These are phyloP conservation scores for Hoplostethus mediterraneus DNA, from an alignment of 2,797 vertebrate species.

Conservation along the genomic window DNA sequence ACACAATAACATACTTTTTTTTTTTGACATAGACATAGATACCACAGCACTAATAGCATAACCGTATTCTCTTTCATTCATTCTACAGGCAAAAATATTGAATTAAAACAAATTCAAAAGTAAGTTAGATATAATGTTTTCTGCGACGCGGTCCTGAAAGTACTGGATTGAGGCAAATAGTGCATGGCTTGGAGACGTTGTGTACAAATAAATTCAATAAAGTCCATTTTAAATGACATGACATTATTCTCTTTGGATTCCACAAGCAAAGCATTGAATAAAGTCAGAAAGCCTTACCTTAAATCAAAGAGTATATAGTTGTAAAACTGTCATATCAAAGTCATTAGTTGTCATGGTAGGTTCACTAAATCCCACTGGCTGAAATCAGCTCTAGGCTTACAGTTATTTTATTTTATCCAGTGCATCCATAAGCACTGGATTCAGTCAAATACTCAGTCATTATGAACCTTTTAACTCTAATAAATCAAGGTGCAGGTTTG, in stretches of 20 bases:
- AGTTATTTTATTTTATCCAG: constrained; percentile 15
- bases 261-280: constrained; percentile 70
- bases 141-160: constrained; percentile 71
- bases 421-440: no score
- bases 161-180: constrained; percentile 66
- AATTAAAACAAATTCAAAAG: constrained; percentile 78
- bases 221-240: constrained; percentile 25
- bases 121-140: constrained; percentile 75
- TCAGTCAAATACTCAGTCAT: background rate
- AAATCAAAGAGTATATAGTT: constrained; percentile 42
- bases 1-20: constrained; percentile 76
- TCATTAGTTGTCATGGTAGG: no score
- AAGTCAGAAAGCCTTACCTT: constrained; percentile 61
- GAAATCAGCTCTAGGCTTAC: background rate
- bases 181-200: constrained; percentile 66
- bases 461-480: background rate
- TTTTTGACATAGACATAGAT: constrained; percentile 75
- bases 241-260: constrained; percentile 78
- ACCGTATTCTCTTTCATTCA: constrained; percentile 77
- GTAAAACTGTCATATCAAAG: constrained; percentile 7
- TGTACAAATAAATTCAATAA: constrained; percentile 69
- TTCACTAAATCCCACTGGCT: constrained; percentile 19
- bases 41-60: constrained; percentile 78
- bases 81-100: constrained; percentile 77
- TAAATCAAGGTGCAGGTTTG: no score